A percentile compares a stretch with the other conserved stretches of the same genome.
Evolutionary conservation across 2,888 invertebrate species (phyloP).

Genomic region (Gari tellinella): DNA sequence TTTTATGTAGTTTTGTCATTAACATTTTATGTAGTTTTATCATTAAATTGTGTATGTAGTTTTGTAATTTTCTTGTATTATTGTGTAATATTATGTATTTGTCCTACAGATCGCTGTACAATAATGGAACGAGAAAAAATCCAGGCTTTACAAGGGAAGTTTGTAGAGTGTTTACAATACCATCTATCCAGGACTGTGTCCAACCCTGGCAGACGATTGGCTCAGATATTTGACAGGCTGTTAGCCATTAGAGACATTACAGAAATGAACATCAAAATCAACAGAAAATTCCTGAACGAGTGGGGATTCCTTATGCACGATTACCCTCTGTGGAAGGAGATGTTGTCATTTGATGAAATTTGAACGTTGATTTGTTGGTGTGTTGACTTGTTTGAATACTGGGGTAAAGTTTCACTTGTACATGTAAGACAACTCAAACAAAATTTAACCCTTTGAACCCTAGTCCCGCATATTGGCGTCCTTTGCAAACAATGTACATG

Average conservation of each 20-base stretch:
- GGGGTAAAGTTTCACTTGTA: no score
- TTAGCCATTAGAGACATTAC: conserved; percentile 35
- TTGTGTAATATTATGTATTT: background rate
- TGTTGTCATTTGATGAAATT: conserved; percentile 51
- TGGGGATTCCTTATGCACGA: conserved; percentile 57
- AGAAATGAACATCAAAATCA: conserved; percentile 26
- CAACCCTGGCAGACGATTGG: conserved; percentile 20
- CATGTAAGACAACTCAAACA: no score
- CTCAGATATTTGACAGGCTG: conserved; percentile 44
- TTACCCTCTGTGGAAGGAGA: conserved; percentile 59
- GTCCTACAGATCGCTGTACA: conserved; percentile 64
- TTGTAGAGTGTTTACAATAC: conserved; percentile 65
- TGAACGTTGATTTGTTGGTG: no score
- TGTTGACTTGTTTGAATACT: no score
- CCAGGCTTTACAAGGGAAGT: conserved; percentile 64
- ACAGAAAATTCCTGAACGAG: conserved; percentile 40
- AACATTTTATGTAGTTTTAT: no score
- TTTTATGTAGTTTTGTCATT: no score
- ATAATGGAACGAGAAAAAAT: conserved; percentile 59
- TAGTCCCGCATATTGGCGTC: no score
- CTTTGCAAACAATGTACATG: no score
- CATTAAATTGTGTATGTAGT: no score
- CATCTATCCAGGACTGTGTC: conserved; percentile 29
- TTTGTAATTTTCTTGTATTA: no score
- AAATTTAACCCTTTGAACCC: no score